phyloP scores from a whole-genome alignment of 2,888 invertebrate genomes.

The Orthosia cruda region DNA sequence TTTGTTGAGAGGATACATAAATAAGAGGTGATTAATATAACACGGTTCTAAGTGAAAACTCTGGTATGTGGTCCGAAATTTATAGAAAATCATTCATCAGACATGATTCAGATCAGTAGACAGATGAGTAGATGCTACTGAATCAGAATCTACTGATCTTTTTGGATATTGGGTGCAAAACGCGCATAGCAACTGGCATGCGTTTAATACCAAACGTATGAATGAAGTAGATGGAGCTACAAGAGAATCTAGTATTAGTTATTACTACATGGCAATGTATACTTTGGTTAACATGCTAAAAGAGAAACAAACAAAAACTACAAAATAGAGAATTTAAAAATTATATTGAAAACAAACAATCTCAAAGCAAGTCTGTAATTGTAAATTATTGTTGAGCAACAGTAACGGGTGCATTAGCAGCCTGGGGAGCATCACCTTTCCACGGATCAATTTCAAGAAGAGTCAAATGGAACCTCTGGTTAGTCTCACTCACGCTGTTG shows the following conservation, averaged over 20 bases:
- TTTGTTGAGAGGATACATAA: neutral
- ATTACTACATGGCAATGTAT: neutral
- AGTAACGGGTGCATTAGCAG: neutral
- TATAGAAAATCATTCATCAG: no score
- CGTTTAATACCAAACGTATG: no score
- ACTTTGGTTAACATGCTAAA: neutral
- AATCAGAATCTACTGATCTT: no score
- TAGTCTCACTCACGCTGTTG: slow-evolving; percentile 34
- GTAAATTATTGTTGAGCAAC: neutral
- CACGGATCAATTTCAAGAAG: slow-evolving; percentile 14
- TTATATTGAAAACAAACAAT: neutral
- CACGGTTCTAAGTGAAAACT: no score
- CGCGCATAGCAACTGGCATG: neutral
- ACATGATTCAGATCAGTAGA: no score
- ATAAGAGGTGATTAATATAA: no score
- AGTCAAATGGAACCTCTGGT: slow-evolving; percentile 52
- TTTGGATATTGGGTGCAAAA: neutral
- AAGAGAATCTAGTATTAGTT: no score
- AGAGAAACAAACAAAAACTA: neutral
- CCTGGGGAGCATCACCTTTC: neutral
- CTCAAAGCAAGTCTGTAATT: neutral
- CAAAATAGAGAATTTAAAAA: neutral
- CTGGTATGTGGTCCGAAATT: no score
- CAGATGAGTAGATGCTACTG: no score
- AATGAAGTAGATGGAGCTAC: no score